phyloP scores from a whole-genome alignment of 1,140 invertebrate species.

The Gryllus bimaculatus region DNA sequence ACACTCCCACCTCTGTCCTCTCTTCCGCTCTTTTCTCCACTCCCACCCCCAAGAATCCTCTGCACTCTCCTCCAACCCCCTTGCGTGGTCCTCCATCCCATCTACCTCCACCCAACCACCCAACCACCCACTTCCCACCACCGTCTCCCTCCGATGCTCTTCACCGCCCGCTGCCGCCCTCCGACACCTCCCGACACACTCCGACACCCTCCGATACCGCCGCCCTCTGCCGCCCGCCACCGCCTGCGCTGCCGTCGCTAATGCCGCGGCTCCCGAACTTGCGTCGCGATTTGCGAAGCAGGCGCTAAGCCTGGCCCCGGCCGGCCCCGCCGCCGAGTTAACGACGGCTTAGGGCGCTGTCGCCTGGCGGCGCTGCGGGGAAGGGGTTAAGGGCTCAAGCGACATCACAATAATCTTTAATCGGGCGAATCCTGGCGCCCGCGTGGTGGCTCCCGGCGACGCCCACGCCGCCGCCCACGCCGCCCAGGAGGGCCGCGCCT shows the following conservation, averaged over 20 bases:
- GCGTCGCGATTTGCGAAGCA: conserved; percentile 2
- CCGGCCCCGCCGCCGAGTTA: background rate
- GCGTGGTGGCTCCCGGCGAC: background rate
- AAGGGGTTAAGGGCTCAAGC: background rate
- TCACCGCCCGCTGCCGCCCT: too few relatives aligned
- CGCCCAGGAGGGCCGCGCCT: background rate
- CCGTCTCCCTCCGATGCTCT: too few relatives aligned
- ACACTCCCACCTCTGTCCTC: too few relatives aligned
- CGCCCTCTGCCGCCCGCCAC: background rate
- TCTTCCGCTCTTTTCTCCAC: too few relatives aligned
- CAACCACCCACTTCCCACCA: too few relatives aligned
- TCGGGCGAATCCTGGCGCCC: background rate
- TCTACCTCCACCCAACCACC: too few relatives aligned
- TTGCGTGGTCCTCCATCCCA: too few relatives aligned
- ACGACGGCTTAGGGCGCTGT: background rate
- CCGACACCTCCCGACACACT: background rate
- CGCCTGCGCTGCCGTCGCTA: background rate
- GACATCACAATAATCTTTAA: conserved; percentile 5
- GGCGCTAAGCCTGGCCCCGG: background rate
- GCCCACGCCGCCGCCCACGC: too few relatives aligned
- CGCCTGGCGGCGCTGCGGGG: too few relatives aligned
- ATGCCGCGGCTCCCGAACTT: background rate
- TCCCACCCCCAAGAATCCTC: too few relatives aligned
- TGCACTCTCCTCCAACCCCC: too few relatives aligned
- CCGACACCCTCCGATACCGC: background rate